Base-by-base conservation (phyloP, 2,888 invertebrate genomes). In the Sinhomidia bicolor region DNA sequence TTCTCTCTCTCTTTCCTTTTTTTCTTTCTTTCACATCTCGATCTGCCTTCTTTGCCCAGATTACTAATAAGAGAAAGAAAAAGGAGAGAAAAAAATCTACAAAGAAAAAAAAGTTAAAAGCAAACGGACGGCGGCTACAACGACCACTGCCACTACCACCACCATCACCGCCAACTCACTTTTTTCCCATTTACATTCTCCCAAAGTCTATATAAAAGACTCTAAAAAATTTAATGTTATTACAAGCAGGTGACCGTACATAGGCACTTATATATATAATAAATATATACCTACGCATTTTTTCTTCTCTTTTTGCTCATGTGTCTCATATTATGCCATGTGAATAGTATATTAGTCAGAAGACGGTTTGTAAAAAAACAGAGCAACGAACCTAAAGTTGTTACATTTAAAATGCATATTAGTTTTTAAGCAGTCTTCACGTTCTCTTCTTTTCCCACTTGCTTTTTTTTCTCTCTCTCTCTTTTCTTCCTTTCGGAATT, bases 351-450 rank as follows among this genome's bases (percentile, higher is more conserved):
- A 47, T 74, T 74, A 74, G 41, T 41, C n/a, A n/a, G n/a, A n/a
- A n/a, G n/a, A n/a, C n/a, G n/a, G n/a, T n/a, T n/a, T n/a, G n/a
- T n/a, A n/a, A n/a, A 71, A 41, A 71, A 71, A 10, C 7, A 51
- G 71, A 57, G 86, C 80, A 74, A 74, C 60, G 86, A 87, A 81
- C 86, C 81, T 87, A 36, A 71, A 60, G 57, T 44, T 81, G 81
- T 74, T 88, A 82, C 82, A 88, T 88, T 82, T 88, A 88, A 88
- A 88, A 88, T 88, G 82, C 87, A 88, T 88, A 88, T 88, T 76
- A 88, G 82, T 74, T 88, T 88, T 74, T 82, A 74, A 47, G 74
- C 47, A 74, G 74, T 23, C 47, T 12, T 14, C 85, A 47, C 36
- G 47, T 78, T 79, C 41, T 26, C 60, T 51, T 29, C 74, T 68